phyloP scores from a whole-genome alignment of 2,113 vertebrate genomes.

The Lepus americanus region DNA sequence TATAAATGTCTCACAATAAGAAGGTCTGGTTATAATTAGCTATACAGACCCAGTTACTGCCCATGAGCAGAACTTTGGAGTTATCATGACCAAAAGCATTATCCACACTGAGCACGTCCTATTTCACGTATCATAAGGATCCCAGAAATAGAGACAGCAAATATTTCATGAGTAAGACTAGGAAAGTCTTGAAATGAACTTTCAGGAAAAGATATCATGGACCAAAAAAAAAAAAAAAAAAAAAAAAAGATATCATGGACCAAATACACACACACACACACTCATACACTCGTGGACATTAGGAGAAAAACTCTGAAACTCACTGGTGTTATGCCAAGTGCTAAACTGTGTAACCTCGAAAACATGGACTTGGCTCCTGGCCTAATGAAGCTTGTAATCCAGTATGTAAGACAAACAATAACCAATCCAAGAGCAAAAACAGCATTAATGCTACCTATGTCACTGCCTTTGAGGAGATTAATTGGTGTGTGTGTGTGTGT shows the following conservation, averaged over 20 bases:
- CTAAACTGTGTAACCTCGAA: background rate
- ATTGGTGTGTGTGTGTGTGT: too few relatives aligned
- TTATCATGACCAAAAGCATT: background rate
- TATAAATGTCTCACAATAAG: background rate
- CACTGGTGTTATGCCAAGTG: background rate
- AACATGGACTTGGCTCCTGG: background rate
- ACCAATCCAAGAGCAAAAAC: background rate
- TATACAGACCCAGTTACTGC: background rate
- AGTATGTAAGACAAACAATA: background rate
- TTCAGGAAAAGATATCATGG: background rate
- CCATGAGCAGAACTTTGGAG: background rate
- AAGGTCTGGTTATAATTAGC: constrained; percentile 5
- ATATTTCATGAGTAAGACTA: background rate
- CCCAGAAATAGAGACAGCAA: background rate
- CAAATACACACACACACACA: too few relatives aligned
- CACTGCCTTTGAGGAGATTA: background rate
- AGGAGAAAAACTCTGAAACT: background rate
- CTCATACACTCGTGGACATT: background rate
- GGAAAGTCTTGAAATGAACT: background rate
- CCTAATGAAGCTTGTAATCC: background rate
- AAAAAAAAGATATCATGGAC: background rate
- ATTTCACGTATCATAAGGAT: background rate
- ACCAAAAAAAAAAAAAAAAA: background rate
- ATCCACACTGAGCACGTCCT: background rate
- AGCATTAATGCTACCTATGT: background rate